Percentiles rank a stretch among this genome's conserved stretches.
Evolutionary conservation across 2,888 invertebrate genomes (phyloP).

Genomic region (Acleris emargana): DNA sequence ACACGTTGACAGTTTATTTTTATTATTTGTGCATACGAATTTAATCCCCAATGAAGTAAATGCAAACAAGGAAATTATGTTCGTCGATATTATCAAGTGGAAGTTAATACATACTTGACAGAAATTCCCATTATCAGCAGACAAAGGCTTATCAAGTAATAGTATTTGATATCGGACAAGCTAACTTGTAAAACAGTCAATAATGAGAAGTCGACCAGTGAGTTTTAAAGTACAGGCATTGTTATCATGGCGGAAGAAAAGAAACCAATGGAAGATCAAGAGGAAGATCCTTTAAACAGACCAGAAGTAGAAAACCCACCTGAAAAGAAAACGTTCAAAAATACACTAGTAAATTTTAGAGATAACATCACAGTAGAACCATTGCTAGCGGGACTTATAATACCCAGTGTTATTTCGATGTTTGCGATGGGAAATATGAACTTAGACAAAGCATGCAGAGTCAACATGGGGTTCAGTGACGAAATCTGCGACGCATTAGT

Average conservation of each 20-base stretch:
- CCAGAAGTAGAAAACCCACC: conserved; percentile 50
- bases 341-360: conserved; percentile 62
- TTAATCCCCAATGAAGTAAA: no score
- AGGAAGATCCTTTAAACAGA: conserved; percentile 70
- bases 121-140: neutral
- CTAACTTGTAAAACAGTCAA: neutral
- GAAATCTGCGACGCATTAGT: conserved; percentile 70
- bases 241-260: conserved; percentile 65
- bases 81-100: neutral
- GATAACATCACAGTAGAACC: conserved; percentile 89
- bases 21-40: no score
- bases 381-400: conserved; percentile 87
- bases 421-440: conserved; percentile 85
- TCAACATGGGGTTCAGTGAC: conserved; percentile 64
- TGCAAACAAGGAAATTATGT: no score
- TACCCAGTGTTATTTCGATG: conserved; percentile 86
- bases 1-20: no score
- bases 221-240: conserved; percentile 28
- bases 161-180: conserved; percentile 2
- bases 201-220: neutral
- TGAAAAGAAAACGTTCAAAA: conserved; percentile 61
- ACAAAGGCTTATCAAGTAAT: neutral
- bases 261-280: conserved; percentile 50
- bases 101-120: neutral
- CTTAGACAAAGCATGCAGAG: conserved; percentile 75